These are phyloP conservation scores for Sminthopsis crassicaudata DNA, from an alignment of 2,113 vertebrate genomes.

Conservation along the genomic window DNA sequence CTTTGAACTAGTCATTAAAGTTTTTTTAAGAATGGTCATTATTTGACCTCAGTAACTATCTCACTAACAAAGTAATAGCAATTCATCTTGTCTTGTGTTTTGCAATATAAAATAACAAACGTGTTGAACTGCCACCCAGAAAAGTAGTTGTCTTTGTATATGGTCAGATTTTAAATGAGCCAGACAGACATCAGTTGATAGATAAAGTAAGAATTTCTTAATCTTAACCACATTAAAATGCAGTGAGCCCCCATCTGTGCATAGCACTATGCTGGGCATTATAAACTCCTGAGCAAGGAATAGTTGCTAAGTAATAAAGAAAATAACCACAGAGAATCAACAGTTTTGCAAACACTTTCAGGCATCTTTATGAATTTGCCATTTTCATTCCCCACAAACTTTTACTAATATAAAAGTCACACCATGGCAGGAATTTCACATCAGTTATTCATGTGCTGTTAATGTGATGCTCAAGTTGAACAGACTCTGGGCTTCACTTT, in stretches of 20 bases:
- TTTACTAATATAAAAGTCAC: conserved; percentile 33
- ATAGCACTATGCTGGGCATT: background rate
- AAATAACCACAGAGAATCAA: background rate
- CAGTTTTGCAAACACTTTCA: conserved; percentile 52
- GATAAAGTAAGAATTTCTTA: background rate
- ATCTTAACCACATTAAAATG: conserved; percentile 42
- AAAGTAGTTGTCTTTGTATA: background rate
- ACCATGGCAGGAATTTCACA: conserved; percentile 57
- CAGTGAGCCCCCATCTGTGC: conserved; percentile 47
- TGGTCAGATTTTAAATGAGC: background rate
- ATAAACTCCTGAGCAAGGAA: background rate
- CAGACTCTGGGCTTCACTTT: conserved; percentile 63
- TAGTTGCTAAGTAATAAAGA: conserved; percentile 17
- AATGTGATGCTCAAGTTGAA: conserved; percentile 50
- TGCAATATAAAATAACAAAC: conserved; percentile 45
- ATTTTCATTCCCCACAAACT: conserved; percentile 61
- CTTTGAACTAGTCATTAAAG: conserved; percentile 55
- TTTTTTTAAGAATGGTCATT: conserved; percentile 35
- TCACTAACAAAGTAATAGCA: conserved; percentile 6
- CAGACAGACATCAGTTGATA: background rate
- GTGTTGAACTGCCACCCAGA: conserved; percentile 19
- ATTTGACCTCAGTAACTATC: conserved; percentile 38
- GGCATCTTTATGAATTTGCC: conserved; percentile 44
- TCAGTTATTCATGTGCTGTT: conserved; percentile 65
- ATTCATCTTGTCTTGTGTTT: conserved; percentile 47